A percentile compares a stretch with the other conserved stretches of the same genome.
phyloP scores from a whole-genome alignment of 2,888 invertebrate genomes.

The Watsonalla cultraria region DNA sequence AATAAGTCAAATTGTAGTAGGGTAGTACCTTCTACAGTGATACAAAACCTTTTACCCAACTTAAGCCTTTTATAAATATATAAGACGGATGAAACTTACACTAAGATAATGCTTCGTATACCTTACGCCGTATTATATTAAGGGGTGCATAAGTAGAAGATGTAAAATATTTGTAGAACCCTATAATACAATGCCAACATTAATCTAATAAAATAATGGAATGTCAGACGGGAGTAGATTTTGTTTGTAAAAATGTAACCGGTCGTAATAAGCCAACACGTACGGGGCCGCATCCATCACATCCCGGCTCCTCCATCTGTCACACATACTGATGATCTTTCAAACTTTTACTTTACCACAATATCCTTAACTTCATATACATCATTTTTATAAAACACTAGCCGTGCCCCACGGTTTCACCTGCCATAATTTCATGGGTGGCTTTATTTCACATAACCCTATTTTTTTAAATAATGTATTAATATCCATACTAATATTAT shows the following conservation, averaged over 20 bases:
- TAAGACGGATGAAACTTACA: too few species aligned
- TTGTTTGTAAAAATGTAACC: constrained; percentile 53
- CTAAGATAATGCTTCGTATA: too few species aligned
- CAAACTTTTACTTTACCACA: constrained; percentile 2
- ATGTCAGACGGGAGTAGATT: constrained; percentile 57
- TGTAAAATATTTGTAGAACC: constrained; percentile 9
- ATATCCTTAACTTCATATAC: background rate
- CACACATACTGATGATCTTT: constrained; percentile 27
- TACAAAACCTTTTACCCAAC: too few species aligned
- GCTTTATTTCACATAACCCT: too few species aligned
- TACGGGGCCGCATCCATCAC: constrained; percentile 61
- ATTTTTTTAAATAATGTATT: too few species aligned
- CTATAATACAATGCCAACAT: constrained; percentile 44
- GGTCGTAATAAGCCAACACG: constrained; percentile 70
- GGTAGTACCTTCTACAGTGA: too few species aligned
- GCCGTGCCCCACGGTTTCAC: too few species aligned
- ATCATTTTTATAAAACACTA: background rate
- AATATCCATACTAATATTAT: too few species aligned
- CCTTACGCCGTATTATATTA: too few species aligned
- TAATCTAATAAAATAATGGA: constrained; percentile 70
- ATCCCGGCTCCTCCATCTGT: constrained; percentile 44
- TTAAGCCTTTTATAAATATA: too few species aligned
- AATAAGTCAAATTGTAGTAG: too few species aligned
- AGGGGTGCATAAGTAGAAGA: background rate
- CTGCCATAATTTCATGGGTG: too few species aligned